These are phyloP conservation scores for Stictocephala bisonia DNA, from an alignment of 2,888 invertebrate species.

Conservation along the genomic window DNA sequence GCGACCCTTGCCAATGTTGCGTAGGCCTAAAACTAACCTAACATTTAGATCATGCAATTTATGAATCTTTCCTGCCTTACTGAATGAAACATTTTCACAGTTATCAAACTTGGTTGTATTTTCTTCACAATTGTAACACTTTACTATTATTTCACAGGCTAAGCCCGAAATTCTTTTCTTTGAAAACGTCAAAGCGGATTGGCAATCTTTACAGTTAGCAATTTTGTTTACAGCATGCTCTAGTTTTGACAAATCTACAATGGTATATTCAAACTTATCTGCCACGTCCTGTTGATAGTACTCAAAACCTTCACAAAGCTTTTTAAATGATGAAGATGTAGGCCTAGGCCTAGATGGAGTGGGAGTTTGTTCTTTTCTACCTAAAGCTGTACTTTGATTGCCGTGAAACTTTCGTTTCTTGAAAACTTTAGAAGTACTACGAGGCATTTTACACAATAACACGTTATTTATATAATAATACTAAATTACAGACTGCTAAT, in stretches of 20 bases:
- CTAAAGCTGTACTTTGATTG: too few species aligned
- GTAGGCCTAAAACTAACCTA: slow-evolving; percentile 17
- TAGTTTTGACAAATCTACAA: slow-evolving; percentile 3
- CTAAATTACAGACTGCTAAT: too few species aligned
- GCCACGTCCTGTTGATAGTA: background rate
- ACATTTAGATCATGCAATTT: slow-evolving; percentile 1
- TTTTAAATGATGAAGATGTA: slow-evolving; percentile 20
- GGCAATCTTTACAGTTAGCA: slow-evolving; percentile 33
- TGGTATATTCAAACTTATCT: slow-evolving; percentile 32
- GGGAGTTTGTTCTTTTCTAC: too few species aligned
- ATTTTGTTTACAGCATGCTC: slow-evolving; percentile 26
- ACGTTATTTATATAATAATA: too few species aligned
- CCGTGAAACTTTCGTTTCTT: too few species aligned
- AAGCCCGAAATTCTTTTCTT: slow-evolving; percentile 20
- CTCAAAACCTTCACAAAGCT: slow-evolving; percentile 6
- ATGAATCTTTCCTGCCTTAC: background rate
- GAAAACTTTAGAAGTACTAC: too few species aligned
- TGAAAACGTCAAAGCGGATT: slow-evolving; percentile 11
- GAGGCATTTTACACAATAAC: too few species aligned
- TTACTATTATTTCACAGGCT: slow-evolving; percentile 24
- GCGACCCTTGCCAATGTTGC: background rate
- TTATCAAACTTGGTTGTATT: slow-evolving; percentile 2
- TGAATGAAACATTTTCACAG: too few species aligned
- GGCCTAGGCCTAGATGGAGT: too few species aligned
- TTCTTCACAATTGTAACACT: slow-evolving; percentile 31